Evolutionary conservation across 2,113 vertebrate genomes (phyloP), one percentile per base, ranked within the genome.

Genomic region (Cyprinodon brontotheroides): DNA sequence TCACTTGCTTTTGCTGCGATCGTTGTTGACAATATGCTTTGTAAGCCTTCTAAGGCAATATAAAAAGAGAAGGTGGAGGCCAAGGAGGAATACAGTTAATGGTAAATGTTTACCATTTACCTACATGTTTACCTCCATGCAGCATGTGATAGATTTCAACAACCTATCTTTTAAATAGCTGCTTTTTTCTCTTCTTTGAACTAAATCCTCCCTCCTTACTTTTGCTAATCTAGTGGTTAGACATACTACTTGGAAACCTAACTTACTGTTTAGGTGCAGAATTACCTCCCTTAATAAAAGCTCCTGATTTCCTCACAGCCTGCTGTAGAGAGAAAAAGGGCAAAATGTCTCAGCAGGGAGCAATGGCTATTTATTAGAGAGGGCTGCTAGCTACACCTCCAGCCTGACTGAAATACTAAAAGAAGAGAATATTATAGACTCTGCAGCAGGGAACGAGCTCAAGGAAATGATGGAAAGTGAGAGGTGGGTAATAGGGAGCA

Each of bases 311-410:
- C 50, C 75, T 86, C 69, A 14, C n/a, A 53, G 71, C 40, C 40
- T 47, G n/a, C 3, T 13, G 11, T 72, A 81, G 61, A 72, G 75
- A 75, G 60, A 84, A 81, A 87, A 82, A 87, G 85, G 74, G 67
- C 80, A 85, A 65, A 73, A 80, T 70, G 7, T 76, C 86, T 83
- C 85, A 74, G 71, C 63, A 36, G 84, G 82, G 69, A 70, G 71
- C 1, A 37, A 53, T n/a, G 67, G 63, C 75, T 83, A 78, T 86
- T 90, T 85, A 87, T 89, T 81, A 83, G 73, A 82, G 40, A 71
- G 59, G 64, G 74, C 88, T 74, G 65, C 72, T 53, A 83, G 86
- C 82, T 82, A 68, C 77, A 86, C 84, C 84, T 87, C 53, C 61
- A 45, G 85, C 53, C 77, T 37, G 75, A 83, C 75, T 73, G 71